These are phyloP conservation scores for Poeciliopsis turrubarensis DNA, from an alignment of 2,113 vertebrate species.

Conservation along the genomic window DNA sequence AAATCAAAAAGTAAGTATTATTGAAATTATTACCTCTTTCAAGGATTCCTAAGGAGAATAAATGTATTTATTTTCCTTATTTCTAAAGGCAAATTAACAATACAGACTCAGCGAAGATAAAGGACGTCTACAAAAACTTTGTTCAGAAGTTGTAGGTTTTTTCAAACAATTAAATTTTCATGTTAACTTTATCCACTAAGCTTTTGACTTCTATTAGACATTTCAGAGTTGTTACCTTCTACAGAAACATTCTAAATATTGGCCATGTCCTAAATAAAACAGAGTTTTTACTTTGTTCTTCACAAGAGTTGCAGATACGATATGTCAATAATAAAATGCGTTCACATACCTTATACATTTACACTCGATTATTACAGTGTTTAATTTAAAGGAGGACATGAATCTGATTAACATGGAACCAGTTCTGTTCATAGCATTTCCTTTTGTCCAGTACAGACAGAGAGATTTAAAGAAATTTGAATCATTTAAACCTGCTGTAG, in stretches of 20 bases:
- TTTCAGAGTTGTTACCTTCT: not conserved
- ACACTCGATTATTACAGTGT: not conserved
- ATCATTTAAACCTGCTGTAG: slow-evolving; percentile 1
- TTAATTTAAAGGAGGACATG: not conserved
- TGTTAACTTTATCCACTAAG: too few relatives aligned
- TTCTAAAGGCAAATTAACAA: too few relatives aligned
- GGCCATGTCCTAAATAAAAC: not conserved
- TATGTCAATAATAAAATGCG: not conserved
- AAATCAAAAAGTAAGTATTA: not conserved
- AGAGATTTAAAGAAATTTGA: too few relatives aligned
- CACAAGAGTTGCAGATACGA: not conserved
- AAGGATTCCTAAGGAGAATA: too few relatives aligned
- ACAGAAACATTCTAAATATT: not conserved
- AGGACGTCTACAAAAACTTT: too few relatives aligned
- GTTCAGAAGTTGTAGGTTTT: too few relatives aligned
- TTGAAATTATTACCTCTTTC: not conserved
- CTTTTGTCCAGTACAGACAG: not conserved
- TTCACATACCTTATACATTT: not conserved
- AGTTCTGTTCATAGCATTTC: not conserved
- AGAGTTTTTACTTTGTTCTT: not conserved
- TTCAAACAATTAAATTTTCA: too few relatives aligned
- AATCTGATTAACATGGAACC: not conserved
- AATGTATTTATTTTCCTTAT: too few relatives aligned
- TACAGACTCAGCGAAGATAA: too few relatives aligned
- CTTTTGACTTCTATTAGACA: not conserved